Evolutionary conservation across 2,797 vertebrate species (phyloP).

Genomic region (Neostethus bicornis): DNA sequence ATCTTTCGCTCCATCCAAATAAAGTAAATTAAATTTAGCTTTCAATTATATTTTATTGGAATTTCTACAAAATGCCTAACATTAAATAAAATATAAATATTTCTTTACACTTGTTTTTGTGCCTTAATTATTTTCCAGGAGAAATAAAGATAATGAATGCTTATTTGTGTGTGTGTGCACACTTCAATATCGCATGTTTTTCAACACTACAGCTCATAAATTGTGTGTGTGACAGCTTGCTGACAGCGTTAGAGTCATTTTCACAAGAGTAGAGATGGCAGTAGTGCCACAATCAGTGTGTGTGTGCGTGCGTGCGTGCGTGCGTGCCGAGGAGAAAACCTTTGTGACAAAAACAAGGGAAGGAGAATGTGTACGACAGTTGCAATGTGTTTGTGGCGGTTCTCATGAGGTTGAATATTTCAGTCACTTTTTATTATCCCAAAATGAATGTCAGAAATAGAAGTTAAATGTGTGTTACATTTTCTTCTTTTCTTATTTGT

Average conservation of each 20-base stretch:
- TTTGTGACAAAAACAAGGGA: slow-evolving; percentile 10
- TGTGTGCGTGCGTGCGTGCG: slow-evolving; percentile 13
- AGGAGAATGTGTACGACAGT: slow-evolving; percentile 34
- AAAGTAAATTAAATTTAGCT: not conserved
- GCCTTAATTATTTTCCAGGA: slow-evolving; percentile 24
- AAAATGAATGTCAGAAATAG: slow-evolving; percentile 23
- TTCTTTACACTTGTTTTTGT: slow-evolving; percentile 16
- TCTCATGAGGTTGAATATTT: slow-evolving; percentile 52
- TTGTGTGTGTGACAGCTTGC: slow-evolving; percentile 62
- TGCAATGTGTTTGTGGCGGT: slow-evolving; percentile 44
- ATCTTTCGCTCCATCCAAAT: too few species aligned
- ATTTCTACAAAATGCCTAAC: slow-evolving; percentile 3
- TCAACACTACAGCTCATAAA: slow-evolving; percentile 64
- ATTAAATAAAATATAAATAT: too few species aligned
- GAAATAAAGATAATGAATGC: not conserved
- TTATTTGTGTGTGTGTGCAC: slow-evolving; percentile 18
- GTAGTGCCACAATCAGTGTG: slow-evolving; percentile 49
- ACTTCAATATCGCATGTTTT: slow-evolving; percentile 51
- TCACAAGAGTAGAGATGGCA: slow-evolving; percentile 72
- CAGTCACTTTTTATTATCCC: slow-evolving; percentile 40
- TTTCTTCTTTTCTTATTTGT: slow-evolving; percentile 43
- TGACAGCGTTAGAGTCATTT: slow-evolving; percentile 73
- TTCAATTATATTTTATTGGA: not conserved
- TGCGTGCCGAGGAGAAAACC: slow-evolving; percentile 9
- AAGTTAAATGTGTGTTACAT: slow-evolving; percentile 32